Base-by-base conservation (phyloP, 2,888 invertebrate species). In the Drosophila neutralis region DNA sequence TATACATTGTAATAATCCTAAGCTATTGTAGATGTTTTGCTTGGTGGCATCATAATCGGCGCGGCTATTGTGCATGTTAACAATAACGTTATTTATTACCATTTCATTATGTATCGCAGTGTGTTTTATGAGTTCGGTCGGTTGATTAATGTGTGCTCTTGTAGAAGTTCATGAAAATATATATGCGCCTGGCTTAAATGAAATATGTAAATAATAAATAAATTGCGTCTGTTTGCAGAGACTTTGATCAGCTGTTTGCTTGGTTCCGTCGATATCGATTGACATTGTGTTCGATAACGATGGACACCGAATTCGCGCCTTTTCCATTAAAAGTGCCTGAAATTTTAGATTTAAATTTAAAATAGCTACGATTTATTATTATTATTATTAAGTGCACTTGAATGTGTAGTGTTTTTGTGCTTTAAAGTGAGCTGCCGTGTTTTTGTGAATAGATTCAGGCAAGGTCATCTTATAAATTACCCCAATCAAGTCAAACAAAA, bases 231-330 rank as follows among this genome's bases (percentile, higher is more conserved):
- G 5, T 18, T n/a, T 35, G 21, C 13, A 29, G 1, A 38, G 27
- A 5, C 13, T 15, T 18, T 21, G 57, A 69, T 57, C 70, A 70
- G 68, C 70, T 68, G 51, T 27, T 21, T 29, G 8, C 5, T 27
- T 13, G 24, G 21, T n/a, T 13, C 15, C 2, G 18, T 8, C 13
- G n/a, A 21, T 33, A 48, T 67, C 54, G 69, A 48, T 48, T 38
- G 29, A 6, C 13, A 27, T n/a, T 13, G 8, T 21, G 38, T 13
- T 56, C 8, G 38, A 40, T 13, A n/a, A 13, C 31, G 1, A 21
- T 11, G 7, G 15, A 8, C 33, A 35, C 31, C 4, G n/a, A 1
- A 3, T 33, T 27, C 11, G 54, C 45, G 69, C 29, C n/a, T 36
- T 29, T 10, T 42, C 4, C 8, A 21, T 29, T 31, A 31, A 13